Conservation (phyloP, 2,797 vertebrate species). For the Acrossocheilus fasciatus region DNA sequence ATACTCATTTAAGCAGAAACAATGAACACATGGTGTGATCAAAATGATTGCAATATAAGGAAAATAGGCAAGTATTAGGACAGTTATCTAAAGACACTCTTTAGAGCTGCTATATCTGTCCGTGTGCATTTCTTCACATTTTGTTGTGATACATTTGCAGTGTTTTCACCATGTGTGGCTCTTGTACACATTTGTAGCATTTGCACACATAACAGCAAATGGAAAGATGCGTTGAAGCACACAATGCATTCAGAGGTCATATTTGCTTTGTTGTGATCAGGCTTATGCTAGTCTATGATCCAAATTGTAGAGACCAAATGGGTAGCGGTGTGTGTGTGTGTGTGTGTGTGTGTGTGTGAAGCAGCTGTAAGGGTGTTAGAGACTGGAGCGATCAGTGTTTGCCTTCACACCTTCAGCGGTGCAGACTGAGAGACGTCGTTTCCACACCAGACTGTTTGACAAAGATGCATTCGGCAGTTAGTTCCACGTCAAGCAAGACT, state of each 20-base stretch:
- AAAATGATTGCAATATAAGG: neutral
- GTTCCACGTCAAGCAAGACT: neutral
- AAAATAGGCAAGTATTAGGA: neutral
- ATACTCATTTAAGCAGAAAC: neutral
- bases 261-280: neutral
- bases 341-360: constrained; percentile 64
- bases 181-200: neutral
- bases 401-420: constrained; percentile 72
- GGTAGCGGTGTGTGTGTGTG: constrained; percentile 44
- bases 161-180: neutral
- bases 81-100: neutral
- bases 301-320: constrained; percentile 3
- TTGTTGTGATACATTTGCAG: neutral
- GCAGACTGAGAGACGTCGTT: neutral
- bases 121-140: neutral
- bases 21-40: neutral
- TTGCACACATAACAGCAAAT: neutral
- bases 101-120: neutral
- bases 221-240: neutral
- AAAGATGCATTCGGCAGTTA: neutral
- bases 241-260: neutral
- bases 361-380: constrained; percentile 78
- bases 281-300: neutral
- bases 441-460: neutral
- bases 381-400: constrained; percentile 69